Percentiles rank a stretch among this genome's conserved stretches.
Evolutionary conservation across 2,797 vertebrate genomes (phyloP).

Genomic region (Coreius guichenoti): DNA sequence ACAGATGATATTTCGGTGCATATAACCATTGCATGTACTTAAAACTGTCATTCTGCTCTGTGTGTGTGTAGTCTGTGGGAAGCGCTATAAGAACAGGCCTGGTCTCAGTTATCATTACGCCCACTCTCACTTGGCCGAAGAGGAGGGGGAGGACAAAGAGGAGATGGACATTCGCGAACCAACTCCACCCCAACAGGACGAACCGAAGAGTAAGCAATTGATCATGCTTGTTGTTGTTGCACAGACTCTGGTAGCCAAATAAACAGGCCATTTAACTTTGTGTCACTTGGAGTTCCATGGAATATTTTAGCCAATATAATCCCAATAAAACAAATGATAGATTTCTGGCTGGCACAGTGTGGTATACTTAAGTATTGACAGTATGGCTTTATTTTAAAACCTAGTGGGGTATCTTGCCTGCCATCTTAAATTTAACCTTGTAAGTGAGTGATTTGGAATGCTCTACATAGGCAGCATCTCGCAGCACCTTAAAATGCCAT

Average conservation of each 20-base stretch:
- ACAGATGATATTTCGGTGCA: conserved; percentile 2
- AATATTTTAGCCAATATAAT: conserved; percentile 11
- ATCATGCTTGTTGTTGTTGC: neutral
- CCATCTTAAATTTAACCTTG: neutral
- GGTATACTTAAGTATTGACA: neutral
- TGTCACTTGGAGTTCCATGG: neutral
- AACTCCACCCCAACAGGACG: conserved; percentile 80
- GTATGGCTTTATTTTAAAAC: neutral
- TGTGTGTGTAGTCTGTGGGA: conserved; percentile 87
- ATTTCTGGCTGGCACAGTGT: conserved; percentile 8
- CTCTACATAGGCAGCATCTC: neutral
- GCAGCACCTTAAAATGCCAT: neutral
- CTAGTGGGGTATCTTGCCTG: neutral
- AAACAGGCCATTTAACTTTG: neutral
- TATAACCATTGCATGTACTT: neutral
- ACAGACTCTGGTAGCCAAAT: neutral
- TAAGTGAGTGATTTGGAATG: neutral
- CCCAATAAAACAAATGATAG: neutral
- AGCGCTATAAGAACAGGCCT: conserved; percentile 96
- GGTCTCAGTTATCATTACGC: conserved; percentile 97
- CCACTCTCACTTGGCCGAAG: conserved; percentile 94
- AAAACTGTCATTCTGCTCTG: conserved; percentile 41
- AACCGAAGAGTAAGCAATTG: conserved; percentile 86
- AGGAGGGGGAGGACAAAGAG: conserved; percentile 93
- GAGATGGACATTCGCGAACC: conserved; percentile 85